Evolutionary conservation across 2,797 vertebrate species (phyloP).

Genomic region (Carcharodon carcharias): DNA sequence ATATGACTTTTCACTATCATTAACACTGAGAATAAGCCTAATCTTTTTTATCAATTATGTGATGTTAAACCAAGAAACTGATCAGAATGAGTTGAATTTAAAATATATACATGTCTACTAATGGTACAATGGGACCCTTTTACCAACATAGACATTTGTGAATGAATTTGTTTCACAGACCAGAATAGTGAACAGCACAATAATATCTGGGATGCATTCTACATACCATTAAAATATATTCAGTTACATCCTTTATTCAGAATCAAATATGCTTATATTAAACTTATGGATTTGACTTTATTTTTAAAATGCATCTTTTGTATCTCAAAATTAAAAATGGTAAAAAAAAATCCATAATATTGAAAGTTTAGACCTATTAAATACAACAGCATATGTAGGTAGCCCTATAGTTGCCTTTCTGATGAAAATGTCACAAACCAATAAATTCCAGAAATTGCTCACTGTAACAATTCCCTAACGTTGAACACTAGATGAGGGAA

Average conservation of each 20-base stretch:
- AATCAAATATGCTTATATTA: neutral
- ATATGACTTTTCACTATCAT: neutral
- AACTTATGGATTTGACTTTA: neutral
- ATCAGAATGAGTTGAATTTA: neutral
- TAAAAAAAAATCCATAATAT: neutral
- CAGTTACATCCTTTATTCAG: neutral
- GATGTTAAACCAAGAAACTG: neutral
- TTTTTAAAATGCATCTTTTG: neutral
- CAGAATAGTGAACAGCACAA: neutral
- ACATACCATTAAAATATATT: neutral
- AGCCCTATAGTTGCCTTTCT: neutral
- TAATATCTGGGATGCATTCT: neutral
- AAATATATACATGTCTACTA: neutral
- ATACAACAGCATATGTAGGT: neutral
- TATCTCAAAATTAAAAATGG: neutral
- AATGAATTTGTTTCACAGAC: neutral
- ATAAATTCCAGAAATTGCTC: conserved; percentile 10
- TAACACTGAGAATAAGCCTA: neutral
- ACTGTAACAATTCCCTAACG: neutral
- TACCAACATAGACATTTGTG: neutral
- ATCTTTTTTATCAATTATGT: neutral
- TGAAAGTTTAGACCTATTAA: neutral
- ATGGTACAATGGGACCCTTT: neutral
- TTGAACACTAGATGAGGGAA: neutral
- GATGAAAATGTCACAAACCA: neutral